Conservation (phyloP, 2,113 vertebrate species). For the Eidolon helvum region DNA sequence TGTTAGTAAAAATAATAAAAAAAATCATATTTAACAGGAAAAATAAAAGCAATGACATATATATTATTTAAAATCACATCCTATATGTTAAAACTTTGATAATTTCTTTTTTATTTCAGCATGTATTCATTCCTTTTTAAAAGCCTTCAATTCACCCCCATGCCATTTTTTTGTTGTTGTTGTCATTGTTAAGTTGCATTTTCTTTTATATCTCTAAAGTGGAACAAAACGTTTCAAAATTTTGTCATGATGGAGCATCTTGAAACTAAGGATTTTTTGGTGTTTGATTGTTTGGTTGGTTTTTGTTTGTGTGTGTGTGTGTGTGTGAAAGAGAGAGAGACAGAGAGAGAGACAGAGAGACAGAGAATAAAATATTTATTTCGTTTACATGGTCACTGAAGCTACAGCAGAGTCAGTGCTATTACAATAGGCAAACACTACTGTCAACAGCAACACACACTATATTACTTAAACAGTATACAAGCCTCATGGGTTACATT, state of each 20-base stretch:
- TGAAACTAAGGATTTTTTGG: not conserved
- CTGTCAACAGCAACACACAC: conserved; percentile 14
- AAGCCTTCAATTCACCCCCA: not conserved
- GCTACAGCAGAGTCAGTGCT: conserved; percentile 49
- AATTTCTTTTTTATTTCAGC: not conserved
- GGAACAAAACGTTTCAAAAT: not conserved
- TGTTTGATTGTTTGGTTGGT: not conserved
- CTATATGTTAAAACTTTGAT: not conserved
- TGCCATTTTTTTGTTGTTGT: not conserved
- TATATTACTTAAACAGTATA: conserved; percentile 3
- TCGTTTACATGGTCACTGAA: conserved; percentile 10
- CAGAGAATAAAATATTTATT: conserved; percentile 58
- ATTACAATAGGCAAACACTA: not conserved
- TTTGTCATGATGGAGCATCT: not conserved
- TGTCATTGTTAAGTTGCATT: not conserved
- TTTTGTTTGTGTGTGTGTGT: not conserved
- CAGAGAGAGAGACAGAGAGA: too few relatives aligned
- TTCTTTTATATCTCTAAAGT: not conserved
- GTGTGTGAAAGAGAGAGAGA: not conserved
- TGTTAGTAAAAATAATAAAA: not conserved
- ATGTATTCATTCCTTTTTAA: not conserved
- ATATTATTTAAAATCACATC: not conserved
- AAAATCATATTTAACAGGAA: not conserved
- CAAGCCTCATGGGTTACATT: not conserved
- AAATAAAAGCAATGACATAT: not conserved